Evolutionary conservation across 2,888 invertebrate species (phyloP).

Genomic region (Drosophila setosimentum): DNA sequence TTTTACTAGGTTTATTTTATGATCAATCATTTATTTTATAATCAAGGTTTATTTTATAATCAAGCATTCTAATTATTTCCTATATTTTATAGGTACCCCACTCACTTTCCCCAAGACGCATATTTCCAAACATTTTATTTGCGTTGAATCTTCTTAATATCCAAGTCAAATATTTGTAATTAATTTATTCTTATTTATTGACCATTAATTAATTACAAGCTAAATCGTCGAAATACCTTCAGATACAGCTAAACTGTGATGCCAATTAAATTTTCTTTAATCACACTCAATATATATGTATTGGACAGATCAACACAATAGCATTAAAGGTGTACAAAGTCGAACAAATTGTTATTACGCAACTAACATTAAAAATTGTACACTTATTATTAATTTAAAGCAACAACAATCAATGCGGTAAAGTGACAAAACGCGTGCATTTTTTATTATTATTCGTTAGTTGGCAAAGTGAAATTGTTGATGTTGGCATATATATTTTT

Average conservation of each 20-base stretch:
- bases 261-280: constrained; percentile 1
- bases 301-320: not conserved
- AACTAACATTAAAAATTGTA: constrained; percentile 12
- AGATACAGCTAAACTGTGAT: not conserved
- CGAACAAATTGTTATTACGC: constrained; percentile 29
- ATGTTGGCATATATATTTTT: constrained; percentile 20
- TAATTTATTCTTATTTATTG: not conserved
- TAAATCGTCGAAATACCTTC: not conserved
- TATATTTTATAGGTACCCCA: too few species aligned
- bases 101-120: not conserved
- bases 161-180: not conserved
- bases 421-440: constrained; percentile 12
- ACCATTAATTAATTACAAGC: not conserved
- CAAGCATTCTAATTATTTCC: not conserved
- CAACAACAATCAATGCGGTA: constrained; percentile 7
- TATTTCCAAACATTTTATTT: not conserved
- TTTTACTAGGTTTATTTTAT: not conserved
- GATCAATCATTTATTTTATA: not conserved
- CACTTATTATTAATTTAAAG: constrained; percentile 11
- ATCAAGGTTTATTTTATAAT: not conserved
- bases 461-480: constrained; percentile 64
- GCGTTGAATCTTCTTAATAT: not conserved
- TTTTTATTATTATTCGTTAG: constrained; percentile 35
- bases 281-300: not conserved
- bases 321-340: not conserved